Evolutionary conservation across 2,113 vertebrate species (phyloP).

Genomic region (Fulmarus glacialis): DNA sequence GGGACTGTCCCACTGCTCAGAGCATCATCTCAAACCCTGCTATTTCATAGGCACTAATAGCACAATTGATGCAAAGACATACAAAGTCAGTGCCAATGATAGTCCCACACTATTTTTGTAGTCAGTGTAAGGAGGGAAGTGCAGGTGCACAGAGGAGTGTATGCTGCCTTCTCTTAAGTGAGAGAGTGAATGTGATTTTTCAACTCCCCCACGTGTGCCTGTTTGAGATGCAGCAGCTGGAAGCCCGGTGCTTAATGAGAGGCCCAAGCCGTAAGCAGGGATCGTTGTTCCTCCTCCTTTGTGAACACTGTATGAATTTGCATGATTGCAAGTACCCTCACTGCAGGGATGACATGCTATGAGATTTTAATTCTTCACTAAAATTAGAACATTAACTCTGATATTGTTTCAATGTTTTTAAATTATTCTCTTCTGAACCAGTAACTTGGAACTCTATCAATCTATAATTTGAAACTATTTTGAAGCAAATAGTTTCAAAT

Average conservation of each 20-base stretch:
- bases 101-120: background rate
- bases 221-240: slow-evolving; percentile 8
- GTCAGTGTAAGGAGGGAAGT: background rate
- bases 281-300: background rate
- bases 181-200: background rate
- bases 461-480: background rate
- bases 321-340: background rate
- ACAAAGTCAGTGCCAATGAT: background rate
- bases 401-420: background rate
- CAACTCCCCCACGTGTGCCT: fast-evolving
- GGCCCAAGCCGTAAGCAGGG: background rate
- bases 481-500: background rate
- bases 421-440: background rate
- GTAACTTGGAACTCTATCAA: background rate
- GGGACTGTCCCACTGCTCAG: background rate
- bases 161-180: background rate
- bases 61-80: background rate
- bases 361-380: background rate
- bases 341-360: background rate
- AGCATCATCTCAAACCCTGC: background rate
- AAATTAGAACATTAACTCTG: background rate
- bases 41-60: background rate
- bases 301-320: background rate
- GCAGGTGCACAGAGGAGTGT: background rate
- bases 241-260: background rate